Conservation (phyloP, 2,113 vertebrate species). For the Ochotona princeps region DNA sequence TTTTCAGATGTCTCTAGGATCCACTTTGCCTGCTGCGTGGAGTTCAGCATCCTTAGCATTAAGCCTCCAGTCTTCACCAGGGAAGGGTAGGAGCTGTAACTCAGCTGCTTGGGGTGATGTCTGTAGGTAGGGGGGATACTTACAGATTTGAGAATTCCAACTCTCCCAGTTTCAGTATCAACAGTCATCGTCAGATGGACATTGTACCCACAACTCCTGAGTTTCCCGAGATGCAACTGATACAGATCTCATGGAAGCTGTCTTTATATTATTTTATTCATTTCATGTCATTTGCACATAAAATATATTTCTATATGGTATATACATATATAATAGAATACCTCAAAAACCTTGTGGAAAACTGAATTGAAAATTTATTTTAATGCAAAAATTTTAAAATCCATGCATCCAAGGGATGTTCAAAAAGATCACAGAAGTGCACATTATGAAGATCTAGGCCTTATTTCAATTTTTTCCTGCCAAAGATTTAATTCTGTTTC, state of each 20-base stretch:
- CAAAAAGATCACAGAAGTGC: no score
- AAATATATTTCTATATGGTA: neutral
- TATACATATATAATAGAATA: neutral
- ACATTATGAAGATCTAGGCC: no score
- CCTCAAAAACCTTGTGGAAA: no score
- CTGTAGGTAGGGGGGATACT: no score
- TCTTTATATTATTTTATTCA: neutral
- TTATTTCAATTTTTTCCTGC: no score
- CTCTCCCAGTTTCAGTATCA: neutral
- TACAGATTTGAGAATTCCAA: neutral
- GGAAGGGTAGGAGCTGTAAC: neutral
- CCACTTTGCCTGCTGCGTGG: slow-evolving; percentile 16
- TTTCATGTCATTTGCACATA: neutral
- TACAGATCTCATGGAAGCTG: neutral
- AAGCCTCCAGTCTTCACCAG: slow-evolving; percentile 14
- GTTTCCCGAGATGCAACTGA: neutral
- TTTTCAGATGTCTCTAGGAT: slow-evolving; percentile 21
- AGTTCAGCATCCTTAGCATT: slow-evolving; percentile 16
- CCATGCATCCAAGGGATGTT: no score
- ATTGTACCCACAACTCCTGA: neutral
- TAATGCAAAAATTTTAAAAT: no score
- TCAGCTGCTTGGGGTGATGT: neutral
- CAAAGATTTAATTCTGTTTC: no score
- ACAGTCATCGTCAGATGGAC: neutral
- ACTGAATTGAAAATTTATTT: no score